Evolutionary conservation across 2,113 vertebrate genomes (phyloP).

Genomic region (Lophotis ruficrista): DNA sequence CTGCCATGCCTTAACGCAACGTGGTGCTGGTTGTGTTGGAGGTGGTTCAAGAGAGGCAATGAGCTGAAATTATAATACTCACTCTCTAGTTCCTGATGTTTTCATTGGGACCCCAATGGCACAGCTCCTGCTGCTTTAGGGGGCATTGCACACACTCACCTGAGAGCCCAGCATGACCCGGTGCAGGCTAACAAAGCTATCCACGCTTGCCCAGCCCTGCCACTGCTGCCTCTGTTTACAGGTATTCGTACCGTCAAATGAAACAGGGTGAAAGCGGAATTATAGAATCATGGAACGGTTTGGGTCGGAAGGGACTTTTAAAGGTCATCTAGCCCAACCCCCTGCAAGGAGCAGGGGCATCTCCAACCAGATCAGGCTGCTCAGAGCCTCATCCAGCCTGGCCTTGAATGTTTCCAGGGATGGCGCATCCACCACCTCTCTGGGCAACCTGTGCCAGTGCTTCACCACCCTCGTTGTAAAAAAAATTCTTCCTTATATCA

Average conservation of each 20-base stretch:
- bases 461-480: too few species aligned
- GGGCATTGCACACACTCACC: neutral
- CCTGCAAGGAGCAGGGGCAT: too few species aligned
- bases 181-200: fast-evolving
- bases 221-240: neutral
- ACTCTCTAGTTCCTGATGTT: neutral
- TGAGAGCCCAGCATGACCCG: neutral
- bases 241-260: neutral
- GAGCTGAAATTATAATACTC: neutral
- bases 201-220: neutral
- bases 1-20: neutral
- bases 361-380: too few species aligned
- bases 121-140: fast-evolving
- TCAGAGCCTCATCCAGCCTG: too few species aligned
- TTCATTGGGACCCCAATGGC: neutral
- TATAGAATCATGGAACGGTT: too few species aligned
- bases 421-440: too few species aligned
- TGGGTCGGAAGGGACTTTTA: too few species aligned
- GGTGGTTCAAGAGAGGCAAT: neutral
- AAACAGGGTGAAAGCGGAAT: neutral
- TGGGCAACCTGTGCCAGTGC: too few species aligned
- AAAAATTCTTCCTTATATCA: too few species aligned
- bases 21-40: neutral
- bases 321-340: too few species aligned
- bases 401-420: too few species aligned